These are phyloP conservation scores for Caerostris extrusa DNA, from an alignment of 1,140 invertebrate species.

Conservation along the genomic window DNA sequence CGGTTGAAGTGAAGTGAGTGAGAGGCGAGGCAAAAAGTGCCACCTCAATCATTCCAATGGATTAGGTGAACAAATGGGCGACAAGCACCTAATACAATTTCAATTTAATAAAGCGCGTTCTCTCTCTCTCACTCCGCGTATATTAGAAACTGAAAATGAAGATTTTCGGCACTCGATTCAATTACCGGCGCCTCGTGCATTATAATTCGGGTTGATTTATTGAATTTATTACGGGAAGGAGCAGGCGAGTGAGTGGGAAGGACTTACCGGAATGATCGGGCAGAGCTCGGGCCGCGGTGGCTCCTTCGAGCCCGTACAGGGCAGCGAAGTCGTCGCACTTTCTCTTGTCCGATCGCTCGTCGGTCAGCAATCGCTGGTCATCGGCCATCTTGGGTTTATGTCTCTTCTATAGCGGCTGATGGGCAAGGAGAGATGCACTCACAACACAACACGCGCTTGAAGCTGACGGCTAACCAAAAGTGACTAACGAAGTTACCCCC, in stretches of 20 bases:
- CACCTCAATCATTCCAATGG: constrained; percentile 75
- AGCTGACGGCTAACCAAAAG: constrained; percentile 80
- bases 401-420: constrained; percentile 58
- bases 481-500: constrained; percentile 81
- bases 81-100: constrained; percentile 76
- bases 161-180: constrained; percentile 74
- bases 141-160: constrained; percentile 78
- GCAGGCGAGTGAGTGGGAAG: neutral
- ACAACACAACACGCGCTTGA: constrained; percentile 75
- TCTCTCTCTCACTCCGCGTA: constrained; percentile 34
- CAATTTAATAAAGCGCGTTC: constrained; percentile 76
- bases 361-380: constrained; percentile 77
- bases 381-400: constrained; percentile 70
- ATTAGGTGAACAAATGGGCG: constrained; percentile 77
- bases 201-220: constrained; percentile 78
- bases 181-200: constrained; percentile 75
- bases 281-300: constrained; percentile 77
- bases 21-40: constrained; percentile 72
- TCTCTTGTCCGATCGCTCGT: constrained; percentile 78
- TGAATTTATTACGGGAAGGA: constrained; percentile 74
- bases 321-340: constrained; percentile 80
- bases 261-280: constrained; percentile 81
- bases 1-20: constrained; percentile 45
- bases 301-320: constrained; percentile 80
- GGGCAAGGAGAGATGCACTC: constrained; percentile 78